phyloP scores from a whole-genome alignment of 2,888 invertebrate genomes.

The Ariolimax columbianus region DNA sequence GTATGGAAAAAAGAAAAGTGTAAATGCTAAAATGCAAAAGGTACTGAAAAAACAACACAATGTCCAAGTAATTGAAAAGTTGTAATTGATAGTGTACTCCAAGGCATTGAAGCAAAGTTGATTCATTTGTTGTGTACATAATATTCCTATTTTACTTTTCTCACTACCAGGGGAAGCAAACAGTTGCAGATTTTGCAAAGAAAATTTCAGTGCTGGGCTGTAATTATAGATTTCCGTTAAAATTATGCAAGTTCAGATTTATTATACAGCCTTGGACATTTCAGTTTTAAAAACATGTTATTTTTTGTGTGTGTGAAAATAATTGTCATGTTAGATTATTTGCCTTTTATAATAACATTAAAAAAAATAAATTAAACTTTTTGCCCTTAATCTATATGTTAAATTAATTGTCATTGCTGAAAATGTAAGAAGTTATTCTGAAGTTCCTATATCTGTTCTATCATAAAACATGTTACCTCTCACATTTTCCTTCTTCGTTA shows the following conservation, averaged over 20 bases:
- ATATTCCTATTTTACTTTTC: not conserved
- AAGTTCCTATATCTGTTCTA: not conserved
- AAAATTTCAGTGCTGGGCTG: too few species aligned
- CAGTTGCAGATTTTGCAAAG: not conserved
- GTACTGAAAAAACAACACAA: not conserved
- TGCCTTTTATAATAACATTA: too few species aligned
- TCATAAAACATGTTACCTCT: not conserved
- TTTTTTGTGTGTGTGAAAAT: too few species aligned
- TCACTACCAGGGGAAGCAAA: not conserved
- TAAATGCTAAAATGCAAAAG: not conserved
- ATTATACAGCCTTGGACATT: too few species aligned
- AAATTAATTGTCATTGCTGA: not conserved
- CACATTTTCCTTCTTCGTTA: not conserved
- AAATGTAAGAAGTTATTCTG: not conserved
- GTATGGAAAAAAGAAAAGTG: not conserved
- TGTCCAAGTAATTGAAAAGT: not conserved
- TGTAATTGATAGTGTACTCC: not conserved
- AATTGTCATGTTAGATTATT: too few species aligned
- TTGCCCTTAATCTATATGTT: too few species aligned
- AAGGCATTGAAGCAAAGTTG: too few species aligned
- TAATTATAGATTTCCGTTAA: too few species aligned
- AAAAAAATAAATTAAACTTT: too few species aligned
- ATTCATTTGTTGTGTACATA: not conserved
- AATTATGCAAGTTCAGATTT: too few species aligned
- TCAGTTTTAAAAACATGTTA: too few species aligned